phyloP scores from a whole-genome alignment of 2,888 invertebrate genomes.

The Cetonia aurata region DNA sequence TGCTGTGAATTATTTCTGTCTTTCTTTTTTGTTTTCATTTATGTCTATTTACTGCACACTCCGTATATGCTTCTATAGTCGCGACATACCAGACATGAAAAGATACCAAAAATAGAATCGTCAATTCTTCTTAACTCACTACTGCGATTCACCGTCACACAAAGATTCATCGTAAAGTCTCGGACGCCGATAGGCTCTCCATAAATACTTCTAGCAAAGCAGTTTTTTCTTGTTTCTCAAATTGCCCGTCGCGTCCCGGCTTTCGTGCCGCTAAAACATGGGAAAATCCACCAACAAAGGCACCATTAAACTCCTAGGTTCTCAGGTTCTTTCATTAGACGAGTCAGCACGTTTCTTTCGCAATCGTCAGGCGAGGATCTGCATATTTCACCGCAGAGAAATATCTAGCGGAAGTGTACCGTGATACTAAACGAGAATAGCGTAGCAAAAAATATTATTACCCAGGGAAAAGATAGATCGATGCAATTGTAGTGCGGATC shows the following conservation, averaged over 20 bases:
- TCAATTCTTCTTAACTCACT: not conserved
- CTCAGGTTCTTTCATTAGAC: constrained; percentile 33
- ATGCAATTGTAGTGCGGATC: constrained; percentile 9
- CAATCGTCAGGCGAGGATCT: constrained; percentile 18
- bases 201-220: constrained; percentile 28
- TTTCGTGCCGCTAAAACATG: constrained; percentile 23
- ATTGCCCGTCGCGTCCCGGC: constrained; percentile 6
- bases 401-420: constrained; percentile 23
- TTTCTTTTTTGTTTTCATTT: too few relatives aligned
- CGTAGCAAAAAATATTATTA: not conserved
- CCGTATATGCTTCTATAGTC: too few relatives aligned
- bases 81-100: constrained; percentile 6
- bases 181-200: constrained; percentile 16
- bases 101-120: constrained; percentile 25
- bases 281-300: constrained; percentile 27
- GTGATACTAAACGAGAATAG: not conserved
- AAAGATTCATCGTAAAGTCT: not conserved
- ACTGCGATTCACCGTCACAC: not conserved
- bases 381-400: constrained; percentile 7
- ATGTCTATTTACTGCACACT: too few relatives aligned
- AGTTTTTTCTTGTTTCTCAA: constrained; percentile 8
- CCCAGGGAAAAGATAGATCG: constrained; percentile 23
- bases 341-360: constrained; percentile 8
- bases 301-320: constrained; percentile 30
- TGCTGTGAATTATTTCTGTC: too few relatives aligned